Evolutionary conservation across 1,140 invertebrate genomes (phyloP), one percentile per base, ranked within the genome.

Genomic region (Leptopilina boulardi): DNA sequence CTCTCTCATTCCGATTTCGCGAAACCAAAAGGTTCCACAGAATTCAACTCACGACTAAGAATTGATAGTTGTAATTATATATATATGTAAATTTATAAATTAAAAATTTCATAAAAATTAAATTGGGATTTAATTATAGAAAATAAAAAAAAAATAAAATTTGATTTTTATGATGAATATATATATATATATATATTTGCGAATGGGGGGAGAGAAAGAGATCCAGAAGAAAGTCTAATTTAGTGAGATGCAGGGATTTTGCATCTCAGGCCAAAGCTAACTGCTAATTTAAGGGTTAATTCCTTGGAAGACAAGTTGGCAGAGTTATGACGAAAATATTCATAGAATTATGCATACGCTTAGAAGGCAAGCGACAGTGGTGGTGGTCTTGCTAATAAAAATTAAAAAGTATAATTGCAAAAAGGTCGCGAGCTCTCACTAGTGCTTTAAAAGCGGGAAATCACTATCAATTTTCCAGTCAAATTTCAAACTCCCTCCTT

Each of bases 201-300:
- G 34, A 38, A 38, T 38, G 9, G 34, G 9, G 34, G 34, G 38
- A 82, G 77, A 83, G 80, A 82, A 83, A 81, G 74, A 72, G 79
- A 79, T 78, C 74, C 71, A 80, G 83, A 80, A 88, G 86, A 82
- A 83, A 83, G 83, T 87, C 87, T 89, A 91, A 91, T 90, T 91
- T 91, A 91, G 82, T 83, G 84, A 88, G 86, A 87, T 84, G 86
- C 84, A 84, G 84, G 86, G 89, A 90, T 88, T 91, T 90, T 90
- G 85, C 87, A 84, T 88, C 88, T 88, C 87, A 88, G 87, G 82
- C 83, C 81, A 87, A 82, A 89, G 89, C 89, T 90, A 89, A 89
- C 90, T 90, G 89, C 89, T 91, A 91, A 91, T 91, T 91, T 91
- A 91, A 91, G 90, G 90, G 90, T 91, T 91, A 91, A 91, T 91